phyloP scores from a whole-genome alignment of 2,888 invertebrate genomes.

The Mongoloraphidia duomilia region DNA sequence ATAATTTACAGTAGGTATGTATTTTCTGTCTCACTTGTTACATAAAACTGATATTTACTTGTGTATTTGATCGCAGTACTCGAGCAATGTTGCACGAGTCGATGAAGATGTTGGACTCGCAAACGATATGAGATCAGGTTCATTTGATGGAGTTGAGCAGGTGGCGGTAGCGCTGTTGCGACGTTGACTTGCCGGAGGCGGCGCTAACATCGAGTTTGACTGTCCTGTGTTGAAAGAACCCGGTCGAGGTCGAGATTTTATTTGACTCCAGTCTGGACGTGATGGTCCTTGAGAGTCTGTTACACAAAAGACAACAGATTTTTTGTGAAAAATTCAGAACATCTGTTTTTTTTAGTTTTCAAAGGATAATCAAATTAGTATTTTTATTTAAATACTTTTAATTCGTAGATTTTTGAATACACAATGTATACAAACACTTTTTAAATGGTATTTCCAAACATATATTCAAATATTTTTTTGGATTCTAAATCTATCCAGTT shows the following conservation, averaged over 20 bases:
- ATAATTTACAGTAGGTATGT: too few species aligned
- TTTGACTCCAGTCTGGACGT: conserved; percentile 16
- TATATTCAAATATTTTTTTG: too few species aligned
- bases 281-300: too few species aligned
- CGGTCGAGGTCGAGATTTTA: conserved; percentile 42
- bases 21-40: neutral
- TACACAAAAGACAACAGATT: too few species aligned
- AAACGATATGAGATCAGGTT: conserved; percentile 57
- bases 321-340: too few species aligned
- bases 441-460: too few species aligned
- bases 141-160: conserved; percentile 28
- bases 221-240: conserved; percentile 34
- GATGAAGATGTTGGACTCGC: conserved; percentile 41
- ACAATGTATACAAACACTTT: too few species aligned
- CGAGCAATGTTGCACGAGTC: conserved; percentile 39
- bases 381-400: too few species aligned
- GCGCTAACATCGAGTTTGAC: conserved; percentile 31
- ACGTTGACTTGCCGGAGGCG: conserved; percentile 28
- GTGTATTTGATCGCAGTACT: conserved; percentile 42
- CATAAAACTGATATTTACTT: conserved; percentile 25
- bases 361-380: too few species aligned
- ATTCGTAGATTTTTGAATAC: too few species aligned
- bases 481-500: too few species aligned
- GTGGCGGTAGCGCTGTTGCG: conserved; percentile 27
- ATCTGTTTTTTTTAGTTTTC: too few species aligned